Evolutionary conservation across 2,797 vertebrate species (phyloP), one percentile per base, ranked within the genome.

Genomic region (Chaunax sp.): DNA sequence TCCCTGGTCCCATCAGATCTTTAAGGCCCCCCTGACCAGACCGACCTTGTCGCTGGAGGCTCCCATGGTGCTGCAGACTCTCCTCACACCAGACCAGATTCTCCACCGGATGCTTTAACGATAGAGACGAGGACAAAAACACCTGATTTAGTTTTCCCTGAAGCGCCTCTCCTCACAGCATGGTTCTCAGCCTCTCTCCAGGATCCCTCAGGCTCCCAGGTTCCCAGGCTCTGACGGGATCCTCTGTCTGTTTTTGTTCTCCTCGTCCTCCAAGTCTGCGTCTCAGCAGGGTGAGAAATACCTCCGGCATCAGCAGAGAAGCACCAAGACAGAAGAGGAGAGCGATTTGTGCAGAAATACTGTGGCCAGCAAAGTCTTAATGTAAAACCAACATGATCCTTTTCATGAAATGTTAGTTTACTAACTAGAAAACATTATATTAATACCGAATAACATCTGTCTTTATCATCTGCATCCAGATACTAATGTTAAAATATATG

Each of bases 241-340:
- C 62, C 47, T 61, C 67, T 73, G 49, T 47, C 50, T 51, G 30
- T 28, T 44, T 51, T 9, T 22, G 73, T 61, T 28, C 12, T 49
- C 61, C 64, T 75, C 45, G 45, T 78, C 9, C 15, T 64, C 55
- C 30, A 16, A 64, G 73, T 87, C 66, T 53, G 74, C 73, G 78
- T 90, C 81, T 89, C 92, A 89, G 58, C 83, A 76, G 61, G 74
- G 88, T 94, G 91, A 94, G 90, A 95, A 95, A 94, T 94, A 89
- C 72, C 89, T 79, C 65, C 47, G 65, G 68, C 60, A 68, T 33
- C 79, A 58, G 50, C 69, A 68, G 50, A 71, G 75, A 69, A 16
- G 63, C 19, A 72, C 18, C 22, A 64, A 44, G 44, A 73, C 25
- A 37, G 35, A 74, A 50, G 64, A 5, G 43, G 37, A 62, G 10